Evolutionary conservation across 2,113 vertebrate genomes (phyloP).

Genomic region (Pseudorhombus dupliciocellatus): DNA sequence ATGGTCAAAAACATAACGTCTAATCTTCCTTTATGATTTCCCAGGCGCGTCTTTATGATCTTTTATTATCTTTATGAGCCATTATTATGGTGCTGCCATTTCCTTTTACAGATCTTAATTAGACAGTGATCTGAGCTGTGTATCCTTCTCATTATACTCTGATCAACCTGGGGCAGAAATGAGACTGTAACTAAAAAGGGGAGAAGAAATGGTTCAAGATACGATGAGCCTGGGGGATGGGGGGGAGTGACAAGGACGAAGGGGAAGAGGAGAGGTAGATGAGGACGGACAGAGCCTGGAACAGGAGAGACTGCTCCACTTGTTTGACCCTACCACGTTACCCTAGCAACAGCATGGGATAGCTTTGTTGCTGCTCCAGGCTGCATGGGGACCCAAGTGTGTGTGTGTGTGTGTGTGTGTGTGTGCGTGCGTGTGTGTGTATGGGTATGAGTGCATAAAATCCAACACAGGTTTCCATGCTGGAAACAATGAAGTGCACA

Average conservation of each 20-base stretch:
- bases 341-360: constrained; percentile 71
- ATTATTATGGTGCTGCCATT: too few species aligned
- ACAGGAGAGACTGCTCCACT: constrained; percentile 62
- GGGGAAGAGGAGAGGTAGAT: constrained; percentile 33
- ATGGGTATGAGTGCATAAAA: constrained; percentile 49
- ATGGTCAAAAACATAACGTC: too few species aligned
- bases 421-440: background rate
- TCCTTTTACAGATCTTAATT: too few species aligned
- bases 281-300: constrained; percentile 44
- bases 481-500: constrained; percentile 47
- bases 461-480: constrained; percentile 59
- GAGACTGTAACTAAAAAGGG: too few species aligned
- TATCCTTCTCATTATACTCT: too few species aligned
- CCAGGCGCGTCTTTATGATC: too few species aligned
- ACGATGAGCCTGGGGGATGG: background rate
- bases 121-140: too few species aligned
- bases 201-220: background rate
- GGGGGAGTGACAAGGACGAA: background rate
- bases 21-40: too few species aligned
- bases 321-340: constrained; percentile 71
- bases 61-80: too few species aligned
- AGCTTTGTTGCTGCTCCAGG: constrained; percentile 69
- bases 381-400: constrained; percentile 44
- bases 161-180: too few species aligned
- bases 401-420: constrained; percentile 16